Evolutionary conservation across 2,113 vertebrate genomes (phyloP).

Genomic region (Puffinus mauretanicus): DNA sequence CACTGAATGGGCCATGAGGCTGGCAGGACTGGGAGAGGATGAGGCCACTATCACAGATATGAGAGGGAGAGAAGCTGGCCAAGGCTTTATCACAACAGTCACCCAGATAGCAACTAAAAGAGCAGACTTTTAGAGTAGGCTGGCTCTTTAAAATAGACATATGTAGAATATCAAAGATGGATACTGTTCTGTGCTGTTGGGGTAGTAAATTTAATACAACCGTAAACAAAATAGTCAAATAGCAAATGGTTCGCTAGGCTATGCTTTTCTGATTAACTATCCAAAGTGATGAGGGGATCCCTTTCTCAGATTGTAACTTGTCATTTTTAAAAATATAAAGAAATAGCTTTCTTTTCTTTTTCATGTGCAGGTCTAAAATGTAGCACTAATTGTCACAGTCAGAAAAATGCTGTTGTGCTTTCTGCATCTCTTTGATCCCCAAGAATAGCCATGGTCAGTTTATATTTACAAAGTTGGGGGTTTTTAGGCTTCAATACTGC

Average conservation of each 20-base stretch:
- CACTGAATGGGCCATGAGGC: not conserved
- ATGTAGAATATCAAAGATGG: not conserved
- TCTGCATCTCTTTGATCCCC: not conserved
- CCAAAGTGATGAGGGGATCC: not conserved
- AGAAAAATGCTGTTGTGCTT: not conserved
- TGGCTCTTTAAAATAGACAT: not conserved
- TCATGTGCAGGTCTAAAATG: not conserved
- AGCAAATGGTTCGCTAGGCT: not conserved
- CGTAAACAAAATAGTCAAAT: not conserved
- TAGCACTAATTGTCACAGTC: not conserved
- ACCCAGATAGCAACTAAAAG: not conserved
- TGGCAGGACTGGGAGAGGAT: not conserved
- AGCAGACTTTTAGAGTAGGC: not conserved
- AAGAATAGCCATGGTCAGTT: rapidly evolving
- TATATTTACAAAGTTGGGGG: not conserved
- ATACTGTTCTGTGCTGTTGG: not conserved
- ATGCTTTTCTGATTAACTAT: not conserved
- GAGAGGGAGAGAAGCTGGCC: not conserved
- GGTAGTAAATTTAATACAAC: not conserved
- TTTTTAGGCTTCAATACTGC: not conserved
- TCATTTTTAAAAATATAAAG: not conserved
- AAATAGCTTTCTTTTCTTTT: not conserved
- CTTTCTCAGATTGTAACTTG: not conserved
- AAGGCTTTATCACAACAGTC: not conserved
- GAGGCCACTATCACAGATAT: not conserved